Percentiles rank a stretch among this genome's conserved stretches.
phyloP scores from a whole-genome alignment of 2,888 invertebrate genomes.

The Aporophyla lueneburgensis region DNA sequence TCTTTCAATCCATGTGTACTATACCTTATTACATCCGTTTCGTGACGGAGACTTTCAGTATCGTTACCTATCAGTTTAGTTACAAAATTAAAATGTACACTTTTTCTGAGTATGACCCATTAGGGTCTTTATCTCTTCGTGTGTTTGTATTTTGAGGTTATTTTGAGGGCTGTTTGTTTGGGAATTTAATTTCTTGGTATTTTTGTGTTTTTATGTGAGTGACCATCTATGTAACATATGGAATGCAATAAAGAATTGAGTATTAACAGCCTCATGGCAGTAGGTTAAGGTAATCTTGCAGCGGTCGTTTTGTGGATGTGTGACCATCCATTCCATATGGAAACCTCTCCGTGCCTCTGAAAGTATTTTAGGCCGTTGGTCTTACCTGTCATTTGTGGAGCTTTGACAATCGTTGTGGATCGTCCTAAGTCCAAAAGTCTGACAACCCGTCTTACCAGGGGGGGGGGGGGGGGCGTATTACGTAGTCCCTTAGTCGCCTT shows the following conservation, averaged over 20 bases:
- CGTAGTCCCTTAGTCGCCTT: too few species aligned
- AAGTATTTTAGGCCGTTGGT: not conserved
- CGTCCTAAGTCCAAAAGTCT: not conserved
- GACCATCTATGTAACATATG: too few species aligned
- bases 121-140: conserved; percentile 23
- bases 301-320: not conserved
- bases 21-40: too few species aligned
- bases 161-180: conserved; percentile 6
- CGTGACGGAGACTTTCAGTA: too few species aligned
- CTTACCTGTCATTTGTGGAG: not conserved
- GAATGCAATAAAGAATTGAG: too few species aligned
- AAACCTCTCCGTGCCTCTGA: not conserved
- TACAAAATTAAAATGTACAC: too few species aligned
- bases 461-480: not conserved
- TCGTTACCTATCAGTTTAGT: too few species aligned
- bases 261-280: not conserved
- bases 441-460: not conserved
- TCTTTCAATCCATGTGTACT: too few species aligned
- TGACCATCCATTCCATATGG: not conserved
- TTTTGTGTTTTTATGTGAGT: conserved; percentile 18
- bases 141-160: conserved; percentile 21
- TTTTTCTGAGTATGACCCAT: too few species aligned
- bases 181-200: conserved; percentile 16
- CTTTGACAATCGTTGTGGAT: not conserved
- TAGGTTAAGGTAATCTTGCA: not conserved